These are phyloP conservation scores for Sebastiscus albofasciatus DNA, from an alignment of 2,797 vertebrate genomes.

Conservation along the genomic window DNA sequence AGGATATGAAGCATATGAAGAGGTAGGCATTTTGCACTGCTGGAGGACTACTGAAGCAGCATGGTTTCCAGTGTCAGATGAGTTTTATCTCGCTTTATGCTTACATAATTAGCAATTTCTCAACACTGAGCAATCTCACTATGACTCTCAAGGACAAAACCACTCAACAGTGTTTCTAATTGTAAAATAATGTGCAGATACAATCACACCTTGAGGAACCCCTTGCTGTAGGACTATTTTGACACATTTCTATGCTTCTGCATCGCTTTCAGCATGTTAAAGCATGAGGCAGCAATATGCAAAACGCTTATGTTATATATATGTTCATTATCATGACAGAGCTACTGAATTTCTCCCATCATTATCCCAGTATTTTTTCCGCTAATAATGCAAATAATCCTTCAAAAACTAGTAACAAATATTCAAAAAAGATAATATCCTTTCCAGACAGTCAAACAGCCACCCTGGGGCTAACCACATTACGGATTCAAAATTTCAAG, in stretches of 20 bases:
- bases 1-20: slow-evolving; percentile 58
- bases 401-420: slow-evolving; percentile 27
- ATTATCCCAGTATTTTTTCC: background rate
- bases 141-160: slow-evolving; percentile 18
- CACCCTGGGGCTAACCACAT: slow-evolving; percentile 25
- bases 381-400: background rate
- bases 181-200: slow-evolving; percentile 14
- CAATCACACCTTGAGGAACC: background rate
- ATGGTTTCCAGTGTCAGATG: slow-evolving; percentile 38
- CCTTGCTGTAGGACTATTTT: background rate
- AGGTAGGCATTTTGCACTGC: slow-evolving; percentile 60
- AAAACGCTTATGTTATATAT: background rate
- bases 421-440: slow-evolving; percentile 25
- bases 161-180: slow-evolving; percentile 15
- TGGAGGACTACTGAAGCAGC: slow-evolving; percentile 58
- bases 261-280: background rate
- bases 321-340: background rate
- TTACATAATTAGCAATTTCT: slow-evolving; percentile 45
- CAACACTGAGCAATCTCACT: slow-evolving; percentile 5
- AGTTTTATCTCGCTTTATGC: slow-evolving; percentile 29
- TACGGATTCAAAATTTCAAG: slow-evolving; percentile 51
- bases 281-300: background rate
- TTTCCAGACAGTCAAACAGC: slow-evolving; percentile 16
- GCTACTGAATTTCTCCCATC: background rate
- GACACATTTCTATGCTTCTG: background rate